Evolutionary conservation across 1,140 invertebrate species (phyloP).

Genomic region (Lordiphosa mommai): DNA sequence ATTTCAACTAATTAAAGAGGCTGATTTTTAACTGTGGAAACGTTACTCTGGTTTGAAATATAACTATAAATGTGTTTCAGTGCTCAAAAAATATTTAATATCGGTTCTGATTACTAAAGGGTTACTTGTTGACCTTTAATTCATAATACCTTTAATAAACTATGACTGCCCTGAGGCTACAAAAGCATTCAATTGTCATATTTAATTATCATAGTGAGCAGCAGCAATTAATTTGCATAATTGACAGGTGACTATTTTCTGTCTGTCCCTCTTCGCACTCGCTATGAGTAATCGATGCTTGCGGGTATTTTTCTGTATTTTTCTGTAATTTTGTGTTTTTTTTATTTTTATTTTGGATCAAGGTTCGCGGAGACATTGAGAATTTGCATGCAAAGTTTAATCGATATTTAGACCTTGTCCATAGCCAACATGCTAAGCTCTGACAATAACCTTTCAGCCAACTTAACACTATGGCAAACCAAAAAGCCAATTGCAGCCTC

Average conservation of each 20-base stretch:
- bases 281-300: slow-evolving; percentile 12
- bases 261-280: slow-evolving; percentile 17
- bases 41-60: too few relatives aligned
- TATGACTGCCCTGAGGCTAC: too few relatives aligned
- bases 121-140: too few relatives aligned
- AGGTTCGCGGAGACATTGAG: slow-evolving; percentile 68
- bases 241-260: slow-evolving; percentile 34
- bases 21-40: too few relatives aligned
- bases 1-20: too few relatives aligned
- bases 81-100: too few relatives aligned
- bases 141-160: too few relatives aligned
- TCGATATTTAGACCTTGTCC: slow-evolving; percentile 64
- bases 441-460: slow-evolving; percentile 15
- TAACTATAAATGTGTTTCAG: too few relatives aligned
- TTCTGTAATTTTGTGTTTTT: slow-evolving; percentile 5
- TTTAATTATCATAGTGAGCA: slow-evolving; percentile 23
- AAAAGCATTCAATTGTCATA: slow-evolving; percentile 12
- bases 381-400: slow-evolving; percentile 71
- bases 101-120: too few relatives aligned
- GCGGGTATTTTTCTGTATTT: slow-evolving; percentile 17
- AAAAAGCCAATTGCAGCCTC: slow-evolving; percentile 32
- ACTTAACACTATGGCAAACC: slow-evolving; percentile 11
- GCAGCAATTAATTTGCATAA: slow-evolving; percentile 56
- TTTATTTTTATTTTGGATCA: slow-evolving; percentile 56
- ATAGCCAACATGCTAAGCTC: slow-evolving; percentile 18